Evolutionary conservation across 2,797 vertebrate species (phyloP), one percentile per base, ranked within the genome.

Genomic region (Sebastes cheni): DNA sequence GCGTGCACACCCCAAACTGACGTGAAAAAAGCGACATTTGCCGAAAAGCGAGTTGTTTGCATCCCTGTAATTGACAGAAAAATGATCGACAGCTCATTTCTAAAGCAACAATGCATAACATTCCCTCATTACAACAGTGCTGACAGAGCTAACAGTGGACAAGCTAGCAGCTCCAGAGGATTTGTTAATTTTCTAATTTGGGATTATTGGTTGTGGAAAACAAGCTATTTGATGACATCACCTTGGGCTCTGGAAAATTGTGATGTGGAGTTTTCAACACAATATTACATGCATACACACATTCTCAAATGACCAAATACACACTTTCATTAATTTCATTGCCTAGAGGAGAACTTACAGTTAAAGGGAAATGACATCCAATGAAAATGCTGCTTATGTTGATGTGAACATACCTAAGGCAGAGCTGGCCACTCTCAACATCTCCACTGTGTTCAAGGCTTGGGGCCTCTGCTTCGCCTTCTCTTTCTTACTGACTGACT

Each of bases 401-500:
- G 7, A 39, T 32, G 34, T 23, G 30, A 54, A 71, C 86, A 11
- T 90, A 99, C 99, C 99, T 85, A 99, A 95, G 54, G 99, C 91
- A 68, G 98, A 97, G 81, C 98, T 99, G 88, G 96, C 99, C 77
- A 99, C 97, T 82, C 98, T 95, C n/a, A 99, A 89, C 98, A 99
- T 99, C 95, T 99, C 99, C 89, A 99, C 98, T 0, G 99, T 99
- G 95, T 99, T 99, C 86, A 99, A 89, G 61, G 99, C 98, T 81
- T 97, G 95, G 0, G 99, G 99, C 77, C 98, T 96, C 92, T 99
- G 98, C 91, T 99, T 99, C 71, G 95, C 94, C 90, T 99, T 99
- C 92, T 99, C 99, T 75, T 99, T 99, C 88, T 95, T 98, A 93
- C 94, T 99, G 86, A 98, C 97, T 2, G 97, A 96, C 85, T 97